Evolutionary conservation across 2,113 vertebrate genomes (phyloP).

Genomic region (Delphinapterus leucas): DNA sequence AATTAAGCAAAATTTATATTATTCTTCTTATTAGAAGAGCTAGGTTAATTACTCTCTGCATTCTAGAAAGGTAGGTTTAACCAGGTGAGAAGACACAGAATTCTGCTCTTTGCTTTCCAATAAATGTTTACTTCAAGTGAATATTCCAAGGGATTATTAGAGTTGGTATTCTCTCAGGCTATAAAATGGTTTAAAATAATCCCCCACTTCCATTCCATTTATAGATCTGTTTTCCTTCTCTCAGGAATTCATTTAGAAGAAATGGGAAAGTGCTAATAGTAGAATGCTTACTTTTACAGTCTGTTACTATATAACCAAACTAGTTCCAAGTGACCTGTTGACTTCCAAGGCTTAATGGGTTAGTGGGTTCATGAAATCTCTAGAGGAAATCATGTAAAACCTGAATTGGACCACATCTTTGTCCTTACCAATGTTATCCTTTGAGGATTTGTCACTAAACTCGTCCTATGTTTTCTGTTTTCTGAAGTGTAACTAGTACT

Average conservation of each 20-base stretch:
- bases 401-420: not conserved
- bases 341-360: slow-evolving; percentile 44
- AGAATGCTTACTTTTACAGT: slow-evolving; percentile 28
- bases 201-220: not conserved
- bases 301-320: slow-evolving; percentile 7
- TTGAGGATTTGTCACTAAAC: not conserved
- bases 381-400: not conserved
- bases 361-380: slow-evolving; percentile 35
- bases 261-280: not conserved
- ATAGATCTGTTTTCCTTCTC: not conserved
- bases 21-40: not conserved
- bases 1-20: not conserved
- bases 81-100: not conserved
- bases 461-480: not conserved
- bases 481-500: not conserved
- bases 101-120: not conserved
- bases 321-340: slow-evolving; percentile 26
- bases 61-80: not conserved
- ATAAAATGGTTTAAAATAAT: not conserved
- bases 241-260: slow-evolving; percentile 33
- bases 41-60: not conserved
- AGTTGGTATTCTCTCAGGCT: slow-evolving; percentile 11
- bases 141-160: not conserved
- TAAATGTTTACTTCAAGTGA: not conserved
- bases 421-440: not conserved